Evolutionary conservation across 2,113 vertebrate genomes (phyloP).

Genomic region (Lampris incognitus): DNA sequence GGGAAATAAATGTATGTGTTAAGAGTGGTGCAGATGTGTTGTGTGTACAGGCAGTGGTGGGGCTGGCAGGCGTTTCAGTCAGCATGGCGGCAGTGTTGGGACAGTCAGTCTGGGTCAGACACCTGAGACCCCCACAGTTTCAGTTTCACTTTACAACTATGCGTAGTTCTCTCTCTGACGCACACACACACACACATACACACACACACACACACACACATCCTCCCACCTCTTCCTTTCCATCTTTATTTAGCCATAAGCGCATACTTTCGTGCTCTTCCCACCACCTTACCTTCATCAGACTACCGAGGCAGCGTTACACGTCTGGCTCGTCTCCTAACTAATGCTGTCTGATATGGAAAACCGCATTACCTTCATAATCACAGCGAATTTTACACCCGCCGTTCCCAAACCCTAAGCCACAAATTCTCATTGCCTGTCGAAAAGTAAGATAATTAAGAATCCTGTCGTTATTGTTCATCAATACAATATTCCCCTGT

Average conservation of each 20-base stretch:
- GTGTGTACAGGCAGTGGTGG: too few species aligned
- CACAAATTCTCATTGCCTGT: too few species aligned
- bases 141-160: not conserved
- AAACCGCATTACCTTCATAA: too few species aligned
- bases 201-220: conserved; percentile 27
- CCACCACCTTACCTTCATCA: conserved; percentile 27
- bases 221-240: conserved; percentile 7
- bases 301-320: conserved; percentile 46
- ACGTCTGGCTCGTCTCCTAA: conserved; percentile 53
- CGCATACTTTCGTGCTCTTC: conserved; percentile 49
- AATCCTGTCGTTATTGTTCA: too few species aligned
- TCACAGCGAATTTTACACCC: too few species aligned
- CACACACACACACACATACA: not conserved
- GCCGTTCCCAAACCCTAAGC: too few species aligned
- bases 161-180: conserved; percentile 26
- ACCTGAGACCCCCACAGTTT: not conserved
- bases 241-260: conserved; percentile 74
- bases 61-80: too few species aligned
- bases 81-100: not conserved
- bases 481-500: too few species aligned
- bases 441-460: too few species aligned
- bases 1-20: too few species aligned
- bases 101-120: not conserved
- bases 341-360: too few species aligned
- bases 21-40: too few species aligned